phyloP scores from a whole-genome alignment of 2,888 invertebrate species.

The Archaeoteleia sp. region DNA sequence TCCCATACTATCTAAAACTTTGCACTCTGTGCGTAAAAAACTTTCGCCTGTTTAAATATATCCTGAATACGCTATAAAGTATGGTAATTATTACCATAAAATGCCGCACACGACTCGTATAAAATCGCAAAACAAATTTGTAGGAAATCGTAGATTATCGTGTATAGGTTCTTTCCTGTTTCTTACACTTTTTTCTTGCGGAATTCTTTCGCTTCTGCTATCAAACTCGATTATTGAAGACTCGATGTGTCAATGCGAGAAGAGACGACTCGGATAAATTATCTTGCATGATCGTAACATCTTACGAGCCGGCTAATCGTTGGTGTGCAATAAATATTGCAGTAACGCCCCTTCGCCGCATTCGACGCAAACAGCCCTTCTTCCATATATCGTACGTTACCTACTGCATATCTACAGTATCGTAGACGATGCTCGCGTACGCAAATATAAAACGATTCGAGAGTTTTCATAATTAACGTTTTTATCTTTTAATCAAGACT shows the following conservation, averaged over 20 bases:
- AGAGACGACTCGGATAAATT: slow-evolving; percentile 45
- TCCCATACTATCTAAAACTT: no score
- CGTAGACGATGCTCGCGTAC: slow-evolving; percentile 6
- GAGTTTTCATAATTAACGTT: background rate
- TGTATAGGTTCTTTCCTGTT: no score
- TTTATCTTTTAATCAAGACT: background rate
- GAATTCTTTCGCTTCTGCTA: no score
- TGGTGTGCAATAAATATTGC: slow-evolving; percentile 49
- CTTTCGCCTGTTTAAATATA: no score
- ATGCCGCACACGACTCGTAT: no score
- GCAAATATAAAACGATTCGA: background rate
- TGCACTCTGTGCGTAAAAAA: no score
- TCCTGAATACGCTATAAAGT: no score
- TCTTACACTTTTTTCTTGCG: no score
- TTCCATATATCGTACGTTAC: slow-evolving; percentile 27
- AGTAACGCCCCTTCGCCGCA: slow-evolving; percentile 41
- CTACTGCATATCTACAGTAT: slow-evolving; percentile 25
- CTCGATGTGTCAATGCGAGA: slow-evolving; percentile 47
- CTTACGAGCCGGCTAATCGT: slow-evolving; percentile 52
- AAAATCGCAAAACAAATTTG: no score
- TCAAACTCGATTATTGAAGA: slow-evolving; percentile 7
- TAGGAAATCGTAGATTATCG: no score
- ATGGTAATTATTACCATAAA: no score
- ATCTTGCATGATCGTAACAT: slow-evolving; percentile 48
- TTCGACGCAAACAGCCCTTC: slow-evolving; percentile 27